Conservation (phyloP, 2,888 invertebrate species). For the Athalia cordata region DNA sequence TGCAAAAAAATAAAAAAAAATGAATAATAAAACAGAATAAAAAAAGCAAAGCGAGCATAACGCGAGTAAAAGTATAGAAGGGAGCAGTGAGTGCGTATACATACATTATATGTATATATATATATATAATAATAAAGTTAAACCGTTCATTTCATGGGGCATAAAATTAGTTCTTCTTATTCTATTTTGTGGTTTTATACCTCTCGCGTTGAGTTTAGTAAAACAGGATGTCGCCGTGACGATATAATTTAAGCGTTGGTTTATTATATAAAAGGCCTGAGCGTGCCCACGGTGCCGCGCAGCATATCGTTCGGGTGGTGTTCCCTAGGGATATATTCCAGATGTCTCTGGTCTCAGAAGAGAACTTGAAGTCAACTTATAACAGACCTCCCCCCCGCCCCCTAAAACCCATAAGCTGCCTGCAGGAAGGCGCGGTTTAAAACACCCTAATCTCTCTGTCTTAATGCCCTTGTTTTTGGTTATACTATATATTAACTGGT, state of each 20-base stretch:
- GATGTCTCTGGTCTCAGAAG: slow-evolving; percentile 54
- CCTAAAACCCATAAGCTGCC: slow-evolving; percentile 3
- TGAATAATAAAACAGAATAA: too few relatives aligned
- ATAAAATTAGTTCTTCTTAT: slow-evolving; percentile 39
- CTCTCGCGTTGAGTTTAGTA: slow-evolving; percentile 25
- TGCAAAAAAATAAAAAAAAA: too few relatives aligned
- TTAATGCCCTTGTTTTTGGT: slow-evolving; percentile 24
- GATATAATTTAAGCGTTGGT: slow-evolving; percentile 47
- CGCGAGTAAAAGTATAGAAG: neutral
- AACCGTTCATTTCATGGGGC: slow-evolving; percentile 42
- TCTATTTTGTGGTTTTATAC: slow-evolving; percentile 37
- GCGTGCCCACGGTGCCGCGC: neutral
- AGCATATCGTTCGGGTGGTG: too few relatives aligned
- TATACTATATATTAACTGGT: slow-evolving; percentile 21
- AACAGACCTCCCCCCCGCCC: slow-evolving; percentile 15
- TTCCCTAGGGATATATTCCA: slow-evolving; percentile 57
- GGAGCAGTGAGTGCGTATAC: neutral
- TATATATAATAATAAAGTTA: slow-evolving; percentile 9
- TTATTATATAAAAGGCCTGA: slow-evolving; percentile 46
- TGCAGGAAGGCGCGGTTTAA: slow-evolving; percentile 38
- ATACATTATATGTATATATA: neutral
- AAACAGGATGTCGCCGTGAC: slow-evolving; percentile 41
- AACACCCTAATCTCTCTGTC: slow-evolving; percentile 38
- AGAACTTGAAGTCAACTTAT: slow-evolving; percentile 41
- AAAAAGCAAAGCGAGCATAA: neutral